Base-by-base conservation (phyloP, 2,113 vertebrate species). In the Leuciscus idus region DNA sequence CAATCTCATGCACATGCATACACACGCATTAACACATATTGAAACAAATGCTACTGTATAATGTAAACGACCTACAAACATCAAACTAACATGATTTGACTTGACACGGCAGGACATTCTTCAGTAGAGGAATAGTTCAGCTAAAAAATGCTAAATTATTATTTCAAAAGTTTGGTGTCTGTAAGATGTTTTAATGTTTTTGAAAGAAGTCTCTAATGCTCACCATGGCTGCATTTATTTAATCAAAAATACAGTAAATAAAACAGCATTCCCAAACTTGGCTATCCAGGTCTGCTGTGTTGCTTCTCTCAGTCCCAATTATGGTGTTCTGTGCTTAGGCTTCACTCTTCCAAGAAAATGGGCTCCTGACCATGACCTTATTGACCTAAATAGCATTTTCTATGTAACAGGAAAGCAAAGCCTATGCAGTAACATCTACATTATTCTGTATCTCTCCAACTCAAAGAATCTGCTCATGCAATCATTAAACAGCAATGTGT, bases 11-110 rank as follows among this genome's bases (percentile, higher is more conserved):
- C 17, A 72, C 48, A 68, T 70, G 70, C 15, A 78, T 77, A 8
- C 36, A 78, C 64, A 70, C 81, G 2, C 39, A 43, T 43, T 8
- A 8, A 85, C 55, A 88, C 50, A 75, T 62, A 86, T 87, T 66
- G 82, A 84, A 48, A 84, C 70, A 68, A 83, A 75, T 52, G 61
- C 77, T 80, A 79, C 74, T 2, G 21, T 82, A 46, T 80, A 79
- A 77, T 2, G 21, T 82, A 46, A 73, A 75, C 76, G 85, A 61
- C 79, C 17, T 75, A 64, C 15, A 62, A n/a, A 36, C 55, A 30
- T 48, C 79, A 73, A 80, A 36, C 73, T 28, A 80, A 50, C 72
- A 83, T 50, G 43, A 52, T 78, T 64, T 70, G 30, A 70, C 30
- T 19, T 66, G 2, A 26, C 30, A 59, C 52, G 46, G 11, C 64